phyloP scores from a whole-genome alignment of 2,888 invertebrate species.

The Hemicrepidius hirtus region DNA sequence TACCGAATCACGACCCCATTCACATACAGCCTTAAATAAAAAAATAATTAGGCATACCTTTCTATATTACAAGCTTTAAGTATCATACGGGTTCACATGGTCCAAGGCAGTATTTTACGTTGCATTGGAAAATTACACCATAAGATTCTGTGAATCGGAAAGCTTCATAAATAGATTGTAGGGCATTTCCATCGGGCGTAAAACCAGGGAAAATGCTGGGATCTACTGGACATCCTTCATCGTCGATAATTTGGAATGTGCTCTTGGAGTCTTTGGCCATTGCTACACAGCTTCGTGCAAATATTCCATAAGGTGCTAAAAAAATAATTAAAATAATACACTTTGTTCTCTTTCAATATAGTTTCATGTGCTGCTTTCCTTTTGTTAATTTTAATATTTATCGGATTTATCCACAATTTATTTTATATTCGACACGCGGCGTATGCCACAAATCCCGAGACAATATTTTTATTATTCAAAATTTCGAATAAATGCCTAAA shows the following conservation, averaged over 20 bases:
- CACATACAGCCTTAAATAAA: constrained; percentile 85
- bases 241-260: constrained; percentile 96
- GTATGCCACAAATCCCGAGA: too few relatives aligned
- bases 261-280: constrained; percentile 98
- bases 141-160: constrained; percentile 97
- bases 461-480: too few relatives aligned
- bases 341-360: too few relatives aligned
- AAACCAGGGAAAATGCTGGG: constrained; percentile 96
- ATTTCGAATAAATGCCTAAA: too few relatives aligned
- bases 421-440: too few relatives aligned
- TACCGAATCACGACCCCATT: constrained; percentile 92
- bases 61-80: not conserved
- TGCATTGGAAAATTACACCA: constrained; percentile 97
- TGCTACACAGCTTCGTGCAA: constrained; percentile 95
- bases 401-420: too few relatives aligned
- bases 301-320: constrained; percentile 95
- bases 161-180: constrained; percentile 94
- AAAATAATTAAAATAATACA: not conserved
- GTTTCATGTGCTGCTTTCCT: too few relatives aligned
- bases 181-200: constrained; percentile 90
- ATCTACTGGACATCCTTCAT: constrained; percentile 95
- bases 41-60: not conserved
- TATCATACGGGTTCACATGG: constrained; percentile 92
- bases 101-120: constrained; percentile 96
- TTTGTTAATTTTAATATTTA: too few relatives aligned